Percentiles rank a stretch among this genome's conserved stretches.
Conservation (phyloP, 2,888 invertebrate species). For the Apotomis betuletana region DNA sequence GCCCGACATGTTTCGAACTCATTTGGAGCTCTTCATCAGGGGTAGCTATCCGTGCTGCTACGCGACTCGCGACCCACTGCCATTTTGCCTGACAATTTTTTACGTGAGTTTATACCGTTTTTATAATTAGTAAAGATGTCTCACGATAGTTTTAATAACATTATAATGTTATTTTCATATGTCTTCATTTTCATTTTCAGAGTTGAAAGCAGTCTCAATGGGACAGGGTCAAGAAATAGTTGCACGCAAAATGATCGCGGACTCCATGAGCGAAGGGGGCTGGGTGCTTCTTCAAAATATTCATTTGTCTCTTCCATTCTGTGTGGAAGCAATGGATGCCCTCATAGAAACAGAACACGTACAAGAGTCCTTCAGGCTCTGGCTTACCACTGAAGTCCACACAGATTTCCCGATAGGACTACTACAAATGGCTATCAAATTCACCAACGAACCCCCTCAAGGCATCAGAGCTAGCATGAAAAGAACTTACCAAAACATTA, state of each 20-base stretch:
- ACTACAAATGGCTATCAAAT: constrained; percentile 96
- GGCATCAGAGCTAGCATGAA: constrained; percentile 96
- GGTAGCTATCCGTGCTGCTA: no score
- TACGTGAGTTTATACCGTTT: no score
- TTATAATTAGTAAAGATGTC: no score
- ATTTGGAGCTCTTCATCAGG: no score
- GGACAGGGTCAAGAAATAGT: constrained; percentile 97
- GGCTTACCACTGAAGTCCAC: constrained; percentile 98
- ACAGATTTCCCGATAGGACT: constrained; percentile 95
- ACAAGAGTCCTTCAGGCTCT: constrained; percentile 92
- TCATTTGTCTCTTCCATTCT: constrained; percentile 97
- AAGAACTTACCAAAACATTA: constrained; percentile 94
- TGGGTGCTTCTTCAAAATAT: constrained; percentile 98
- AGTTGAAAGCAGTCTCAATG: constrained; percentile 95
- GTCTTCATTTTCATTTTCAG: constrained; percentile 67
- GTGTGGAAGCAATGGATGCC: constrained; percentile 95
- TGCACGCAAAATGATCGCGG: constrained; percentile 91
- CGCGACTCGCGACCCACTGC: no score
- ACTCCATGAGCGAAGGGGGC: constrained; percentile 91
- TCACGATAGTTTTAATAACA: no score
- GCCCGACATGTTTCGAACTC: no score
- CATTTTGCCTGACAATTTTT: no score
- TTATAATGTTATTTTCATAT: no score
- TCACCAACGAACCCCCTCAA: constrained; percentile 98
- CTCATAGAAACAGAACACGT: constrained; percentile 93